Evolutionary conservation across 2,113 vertebrate species (phyloP).

Genomic region (Pao palembangensis): DNA sequence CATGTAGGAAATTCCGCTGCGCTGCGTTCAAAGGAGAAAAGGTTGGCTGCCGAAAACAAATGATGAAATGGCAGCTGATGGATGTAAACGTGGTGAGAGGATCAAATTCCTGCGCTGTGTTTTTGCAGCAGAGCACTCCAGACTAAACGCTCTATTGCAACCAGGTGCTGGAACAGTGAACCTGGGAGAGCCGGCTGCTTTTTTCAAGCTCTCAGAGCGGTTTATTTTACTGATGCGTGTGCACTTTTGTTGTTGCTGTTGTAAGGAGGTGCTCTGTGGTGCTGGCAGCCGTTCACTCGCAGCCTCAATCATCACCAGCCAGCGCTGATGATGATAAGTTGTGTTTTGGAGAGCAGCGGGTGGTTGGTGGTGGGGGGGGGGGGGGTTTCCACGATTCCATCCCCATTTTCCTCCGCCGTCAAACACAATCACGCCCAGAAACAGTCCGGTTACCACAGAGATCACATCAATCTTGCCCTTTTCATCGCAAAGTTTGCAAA

Average conservation of each 20-base stretch:
- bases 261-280: background rate
- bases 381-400: too few relatives aligned
- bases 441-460: conserved; percentile 10
- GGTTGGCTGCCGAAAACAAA: conserved; percentile 10
- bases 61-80: background rate
- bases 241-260: conserved; percentile 2
- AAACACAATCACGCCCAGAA: background rate
- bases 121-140: conserved; percentile 10
- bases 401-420: background rate
- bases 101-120: conserved; percentile 16
- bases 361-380: too few relatives aligned
- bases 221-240: conserved; percentile 23
- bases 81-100: conserved; percentile 13
- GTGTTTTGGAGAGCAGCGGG: background rate
- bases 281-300: background rate
- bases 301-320: too few relatives aligned
- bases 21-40: conserved; percentile 1
- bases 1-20: background rate
- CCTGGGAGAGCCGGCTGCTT: conserved; percentile 11
- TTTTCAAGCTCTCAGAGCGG: conserved; percentile 4
- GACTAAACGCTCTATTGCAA: conserved; percentile 16
- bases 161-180: conserved; percentile 36
- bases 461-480: conserved; percentile 5
- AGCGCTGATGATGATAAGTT: conserved; percentile 32
- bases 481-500: background rate